Percentiles rank a stretch among this genome's conserved stretches.
Evolutionary conservation across 1,140 invertebrate species (phyloP).

Genomic region (Caenorhabditis tropicalis): DNA sequence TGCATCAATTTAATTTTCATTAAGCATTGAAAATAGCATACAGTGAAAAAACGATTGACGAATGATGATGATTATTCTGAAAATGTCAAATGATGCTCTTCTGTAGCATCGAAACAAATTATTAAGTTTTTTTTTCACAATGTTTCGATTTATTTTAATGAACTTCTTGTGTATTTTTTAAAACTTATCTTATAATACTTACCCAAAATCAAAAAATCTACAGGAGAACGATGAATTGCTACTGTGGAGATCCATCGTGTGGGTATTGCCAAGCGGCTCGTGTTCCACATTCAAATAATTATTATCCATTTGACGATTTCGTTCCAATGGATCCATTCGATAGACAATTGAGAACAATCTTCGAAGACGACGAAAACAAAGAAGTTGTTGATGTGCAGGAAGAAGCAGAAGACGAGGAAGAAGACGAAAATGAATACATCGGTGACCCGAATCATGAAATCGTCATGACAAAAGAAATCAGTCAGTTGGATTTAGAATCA

Average conservation of each 20-base stretch:
- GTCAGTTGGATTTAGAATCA: no score
- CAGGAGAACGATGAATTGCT: neutral
- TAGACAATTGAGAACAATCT: neutral
- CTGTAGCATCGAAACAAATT: no score
- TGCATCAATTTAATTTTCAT: no score
- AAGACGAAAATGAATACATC: neutral
- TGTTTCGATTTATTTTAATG: no score
- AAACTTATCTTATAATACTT: no score
- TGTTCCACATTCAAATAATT: neutral
- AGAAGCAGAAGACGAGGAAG: neutral
- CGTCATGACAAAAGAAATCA: neutral
- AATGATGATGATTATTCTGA: no score
- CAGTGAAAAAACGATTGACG: no score
- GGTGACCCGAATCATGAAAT: neutral
- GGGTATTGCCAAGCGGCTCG: slow-evolving; percentile 33
- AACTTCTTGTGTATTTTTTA: no score
- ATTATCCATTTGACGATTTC: neutral
- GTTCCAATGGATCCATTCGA: slow-evolving; percentile 11
- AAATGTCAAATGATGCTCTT: no score
- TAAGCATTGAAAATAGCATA: no score
- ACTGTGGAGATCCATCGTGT: slow-evolving; percentile 10
- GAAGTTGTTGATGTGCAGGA: neutral
- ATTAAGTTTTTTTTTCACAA: no score
- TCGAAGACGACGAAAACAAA: neutral
- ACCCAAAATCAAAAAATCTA: neutral